phyloP scores from a whole-genome alignment of 2,888 invertebrate species.

The Tenthredo amoena region DNA sequence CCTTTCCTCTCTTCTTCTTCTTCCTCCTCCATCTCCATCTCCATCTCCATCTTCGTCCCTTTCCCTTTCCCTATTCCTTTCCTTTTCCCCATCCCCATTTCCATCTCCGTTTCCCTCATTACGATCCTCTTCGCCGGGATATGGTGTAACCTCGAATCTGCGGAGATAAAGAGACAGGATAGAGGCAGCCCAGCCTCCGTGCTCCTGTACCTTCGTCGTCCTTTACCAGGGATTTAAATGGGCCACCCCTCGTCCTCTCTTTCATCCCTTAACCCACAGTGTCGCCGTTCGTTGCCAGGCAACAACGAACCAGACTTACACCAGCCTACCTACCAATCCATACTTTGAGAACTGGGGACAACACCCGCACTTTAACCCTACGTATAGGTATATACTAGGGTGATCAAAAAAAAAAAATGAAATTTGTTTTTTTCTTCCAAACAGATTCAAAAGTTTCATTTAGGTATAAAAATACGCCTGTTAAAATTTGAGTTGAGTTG shows the following conservation, averaged over 20 bases:
- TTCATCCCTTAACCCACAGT: conserved; percentile 18
- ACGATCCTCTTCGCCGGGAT: conserved; percentile 9
- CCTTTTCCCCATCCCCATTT: neutral
- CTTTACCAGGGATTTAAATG: conserved; percentile 45
- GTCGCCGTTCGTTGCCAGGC: conserved; percentile 52
- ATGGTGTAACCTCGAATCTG: neutral
- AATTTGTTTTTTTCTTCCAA: too few species aligned
- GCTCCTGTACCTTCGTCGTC: neutral
- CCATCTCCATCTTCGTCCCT: neutral
- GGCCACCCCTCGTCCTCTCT: conserved; percentile 25
- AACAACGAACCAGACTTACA: conserved; percentile 50
- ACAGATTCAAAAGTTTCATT: too few species aligned
- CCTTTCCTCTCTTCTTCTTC: neutral
- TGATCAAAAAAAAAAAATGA: too few species aligned
- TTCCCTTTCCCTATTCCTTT: neutral
- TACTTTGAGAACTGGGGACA: conserved; percentile 39
- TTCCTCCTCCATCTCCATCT: too few species aligned
- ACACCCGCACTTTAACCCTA: conserved; percentile 53
- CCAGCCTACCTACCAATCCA: conserved; percentile 46
- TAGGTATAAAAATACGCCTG: too few species aligned
- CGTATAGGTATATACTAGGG: neutral
- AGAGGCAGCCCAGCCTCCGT: neutral
- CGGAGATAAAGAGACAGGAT: conserved; percentile 38
- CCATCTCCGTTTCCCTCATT: neutral
- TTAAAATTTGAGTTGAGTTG: too few species aligned